Evolutionary conservation across 2,113 vertebrate species (phyloP).

Genomic region (Danionella cerebrum): DNA sequence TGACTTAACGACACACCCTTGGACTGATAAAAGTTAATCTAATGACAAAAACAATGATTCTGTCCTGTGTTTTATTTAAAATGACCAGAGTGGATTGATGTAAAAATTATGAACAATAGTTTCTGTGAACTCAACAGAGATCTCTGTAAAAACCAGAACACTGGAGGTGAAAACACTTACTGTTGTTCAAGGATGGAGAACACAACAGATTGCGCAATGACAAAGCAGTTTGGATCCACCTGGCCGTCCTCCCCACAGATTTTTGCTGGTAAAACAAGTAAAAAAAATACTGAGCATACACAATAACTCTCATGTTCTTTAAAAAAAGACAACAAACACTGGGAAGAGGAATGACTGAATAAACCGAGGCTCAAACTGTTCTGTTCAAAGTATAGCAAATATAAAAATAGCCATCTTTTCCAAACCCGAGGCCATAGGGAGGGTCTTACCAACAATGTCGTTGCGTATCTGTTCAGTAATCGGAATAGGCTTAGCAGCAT

Average conservation of each 20-base stretch:
- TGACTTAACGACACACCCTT: too few relatives aligned
- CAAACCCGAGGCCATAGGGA: background rate
- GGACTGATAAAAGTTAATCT: too few relatives aligned
- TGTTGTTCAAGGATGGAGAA: constrained; percentile 88
- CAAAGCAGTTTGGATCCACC: constrained; percentile 95
- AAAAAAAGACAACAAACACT: too few relatives aligned
- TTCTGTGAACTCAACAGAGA: too few relatives aligned
- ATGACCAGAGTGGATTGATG: too few relatives aligned
- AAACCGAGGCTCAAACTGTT: too few relatives aligned
- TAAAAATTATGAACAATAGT: too few relatives aligned
- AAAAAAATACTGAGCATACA: background rate
- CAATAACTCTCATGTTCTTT: background rate
- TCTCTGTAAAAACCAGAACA: too few relatives aligned
- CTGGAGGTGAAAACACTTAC: constrained; percentile 64
- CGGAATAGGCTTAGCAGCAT: constrained; percentile 90
- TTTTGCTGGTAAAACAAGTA: constrained; percentile 72
- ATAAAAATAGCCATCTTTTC: background rate
- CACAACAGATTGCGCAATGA: constrained; percentile 84
- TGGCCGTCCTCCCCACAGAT: constrained; percentile 97
- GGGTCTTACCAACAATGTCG: constrained; percentile 88
- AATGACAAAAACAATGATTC: too few relatives aligned
- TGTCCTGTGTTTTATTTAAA: too few relatives aligned
- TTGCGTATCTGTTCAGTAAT: constrained; percentile 92
- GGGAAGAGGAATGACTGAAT: too few relatives aligned
- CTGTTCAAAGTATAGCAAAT: too few relatives aligned